These are phyloP conservation scores for Xiphophorus hellerii DNA, from an alignment of 2,113 vertebrate genomes.

Conservation along the genomic window DNA sequence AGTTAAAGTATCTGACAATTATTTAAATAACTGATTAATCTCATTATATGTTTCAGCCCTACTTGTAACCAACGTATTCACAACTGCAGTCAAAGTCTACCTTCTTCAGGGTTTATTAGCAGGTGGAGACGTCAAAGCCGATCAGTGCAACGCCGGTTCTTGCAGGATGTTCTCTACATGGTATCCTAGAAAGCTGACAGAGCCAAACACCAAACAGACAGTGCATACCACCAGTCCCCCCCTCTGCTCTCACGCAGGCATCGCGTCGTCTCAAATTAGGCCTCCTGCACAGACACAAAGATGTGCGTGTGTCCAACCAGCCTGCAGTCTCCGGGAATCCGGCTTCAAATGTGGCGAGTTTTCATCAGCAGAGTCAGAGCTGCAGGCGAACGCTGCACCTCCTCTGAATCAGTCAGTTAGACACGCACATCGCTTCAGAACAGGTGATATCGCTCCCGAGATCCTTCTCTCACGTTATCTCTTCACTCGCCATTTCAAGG, in stretches of 20 bases:
- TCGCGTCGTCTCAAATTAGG: constrained; percentile 55
- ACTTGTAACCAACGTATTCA: constrained; percentile 5
- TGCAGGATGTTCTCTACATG: constrained; percentile 32
- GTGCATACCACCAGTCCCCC: constrained; percentile 1
- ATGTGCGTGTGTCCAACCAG: constrained; percentile 23
- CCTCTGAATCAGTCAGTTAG: constrained; percentile 30
- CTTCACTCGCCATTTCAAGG: constrained; percentile 15
- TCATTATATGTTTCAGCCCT: too few relatives aligned
- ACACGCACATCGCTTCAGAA: constrained; percentile 29
- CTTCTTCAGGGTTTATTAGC: constrained; percentile 20
- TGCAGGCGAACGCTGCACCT: constrained; percentile 26
- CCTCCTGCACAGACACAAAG: constrained; percentile 3
- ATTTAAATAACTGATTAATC: too few relatives aligned
- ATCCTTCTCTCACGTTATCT: constrained; percentile 17
- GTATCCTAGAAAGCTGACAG: constrained; percentile 49
- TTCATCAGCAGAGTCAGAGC: constrained; percentile 24
- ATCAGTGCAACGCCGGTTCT: constrained; percentile 39
- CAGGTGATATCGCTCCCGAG: constrained; percentile 21
- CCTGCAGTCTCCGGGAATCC: constrained; percentile 24
- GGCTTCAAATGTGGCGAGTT: constrained; percentile 24
- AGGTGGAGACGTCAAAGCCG: constrained; percentile 39
- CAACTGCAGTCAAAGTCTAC: not conserved
- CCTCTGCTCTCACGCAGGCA: not conserved
- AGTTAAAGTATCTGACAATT: too few relatives aligned
- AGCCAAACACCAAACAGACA: constrained; percentile 36